Evolutionary conservation across 2,888 invertebrate genomes (phyloP), one percentile per base, ranked within the genome.

Genomic region (Balanococcus diminutus): DNA sequence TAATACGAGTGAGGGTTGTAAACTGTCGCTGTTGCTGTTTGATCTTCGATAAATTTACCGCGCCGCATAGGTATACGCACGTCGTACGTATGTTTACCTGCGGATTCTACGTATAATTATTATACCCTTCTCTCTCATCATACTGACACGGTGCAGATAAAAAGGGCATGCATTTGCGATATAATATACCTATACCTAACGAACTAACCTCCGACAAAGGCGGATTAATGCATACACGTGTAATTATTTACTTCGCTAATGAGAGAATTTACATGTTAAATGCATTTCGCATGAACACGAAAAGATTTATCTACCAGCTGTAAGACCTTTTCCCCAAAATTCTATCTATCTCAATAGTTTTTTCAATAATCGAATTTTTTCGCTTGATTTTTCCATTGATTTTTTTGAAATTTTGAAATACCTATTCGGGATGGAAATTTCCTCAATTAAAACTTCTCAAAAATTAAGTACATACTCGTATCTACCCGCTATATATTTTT

Each of bases 21-120:
- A 22, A 25, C 28, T 67, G 61, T 22, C 61, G 28, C 28, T 28
- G 9, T 8, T 25, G 61, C 4, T 67, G 61, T 67, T 67, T 67
- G 61, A 67, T 67, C 61, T 67, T 67, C 61, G 28, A 67, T 67
- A 67, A 67, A 67, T 25, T 67, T 67, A 67, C 14, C 51, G 42
- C 14, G n/a, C n/a, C n/a, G n/a, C n/a, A n/a, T n/a, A 42, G 1
- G 42, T 42, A 42, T 11, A 42, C 3, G 14, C 16, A 9, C n/a
- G n/a, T 9, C 0, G 16, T 42, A 42, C 16, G 42, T n/a, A 19
- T 19, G 2, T 6, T 6, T 8, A 36, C 36, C 5, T 36, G 4
- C 36, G 36, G 36, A 36, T 36, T 36, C 3, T 36, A 36, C 36
- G 36, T 8, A 6, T 36, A 36, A 36, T 8, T 36, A 4, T 3